phyloP scores from a whole-genome alignment of 2,113 vertebrate species.

The Cnemophilus loriae region DNA sequence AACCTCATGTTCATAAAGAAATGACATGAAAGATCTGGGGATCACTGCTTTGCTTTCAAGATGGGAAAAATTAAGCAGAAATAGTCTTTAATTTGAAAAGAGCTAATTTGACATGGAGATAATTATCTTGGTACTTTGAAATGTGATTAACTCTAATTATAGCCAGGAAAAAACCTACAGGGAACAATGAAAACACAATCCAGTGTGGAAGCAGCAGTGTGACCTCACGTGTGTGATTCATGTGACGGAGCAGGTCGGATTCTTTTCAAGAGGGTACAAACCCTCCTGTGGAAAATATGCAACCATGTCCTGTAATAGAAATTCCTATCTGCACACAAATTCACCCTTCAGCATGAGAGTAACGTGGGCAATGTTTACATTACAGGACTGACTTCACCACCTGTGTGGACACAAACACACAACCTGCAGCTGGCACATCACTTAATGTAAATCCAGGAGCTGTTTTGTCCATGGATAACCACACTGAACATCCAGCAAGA shows the following conservation, averaged over 20 bases:
- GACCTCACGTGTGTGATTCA: background rate
- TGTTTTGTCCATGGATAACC: background rate
- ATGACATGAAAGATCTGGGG: slow-evolving; percentile 42
- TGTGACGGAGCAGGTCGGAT: background rate
- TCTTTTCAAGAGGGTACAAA: background rate
- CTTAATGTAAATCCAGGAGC: background rate
- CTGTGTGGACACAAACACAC: background rate
- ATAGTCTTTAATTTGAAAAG: slow-evolving; percentile 42
- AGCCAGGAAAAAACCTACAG: background rate
- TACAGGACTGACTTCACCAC: too few relatives aligned
- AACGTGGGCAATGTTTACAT: fast-evolving
- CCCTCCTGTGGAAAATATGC: background rate
- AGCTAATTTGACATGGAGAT: slow-evolving; percentile 33
- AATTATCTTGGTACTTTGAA: slow-evolving; percentile 49
- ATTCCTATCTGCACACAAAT: background rate
- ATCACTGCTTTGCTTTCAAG: slow-evolving; percentile 21
- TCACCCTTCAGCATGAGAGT: background rate
- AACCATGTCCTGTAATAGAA: background rate
- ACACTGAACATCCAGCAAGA: background rate
- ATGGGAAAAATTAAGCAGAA: slow-evolving; percentile 40
- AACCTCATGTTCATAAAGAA: slow-evolving; percentile 61
- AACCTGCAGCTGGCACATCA: background rate
- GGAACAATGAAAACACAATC: slow-evolving; percentile 9
- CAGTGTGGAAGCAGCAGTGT: background rate
- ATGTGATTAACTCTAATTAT: slow-evolving; percentile 42